phyloP scores from a whole-genome alignment of 2,888 invertebrate genomes.

The Drosophila monieri region DNA sequence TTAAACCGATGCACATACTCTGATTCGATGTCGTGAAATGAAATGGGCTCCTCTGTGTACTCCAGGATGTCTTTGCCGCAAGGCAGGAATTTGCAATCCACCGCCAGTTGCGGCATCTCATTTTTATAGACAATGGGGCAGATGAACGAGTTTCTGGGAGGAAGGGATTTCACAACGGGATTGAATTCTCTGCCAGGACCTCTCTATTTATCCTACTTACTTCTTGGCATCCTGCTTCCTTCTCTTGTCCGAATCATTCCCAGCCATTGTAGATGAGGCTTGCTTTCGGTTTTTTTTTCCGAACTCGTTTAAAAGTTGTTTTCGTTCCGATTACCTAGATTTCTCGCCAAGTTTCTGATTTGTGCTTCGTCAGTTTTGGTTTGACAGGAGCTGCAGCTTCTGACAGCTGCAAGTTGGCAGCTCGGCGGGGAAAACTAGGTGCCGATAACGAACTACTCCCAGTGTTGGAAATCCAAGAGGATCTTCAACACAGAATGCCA shows the following conservation, averaged over 20 bases:
- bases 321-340: slow-evolving; percentile 13
- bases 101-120: slow-evolving; percentile 39
- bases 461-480: slow-evolving; percentile 6
- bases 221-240: slow-evolving; percentile 1
- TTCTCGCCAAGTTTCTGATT: slow-evolving; percentile 27
- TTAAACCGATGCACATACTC: slow-evolving; percentile 22
- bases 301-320: background rate
- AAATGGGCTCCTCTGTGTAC: slow-evolving; percentile 36
- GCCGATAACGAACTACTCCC: background rate
- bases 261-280: slow-evolving; percentile 26
- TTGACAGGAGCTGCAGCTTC: slow-evolving; percentile 16
- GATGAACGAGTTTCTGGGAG: slow-evolving; percentile 37
- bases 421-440: background rate
- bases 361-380: slow-evolving; percentile 25
- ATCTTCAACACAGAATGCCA: no score
- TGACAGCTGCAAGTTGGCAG: slow-evolving; percentile 12
- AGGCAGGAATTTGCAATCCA: slow-evolving; percentile 51
- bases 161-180: background rate
- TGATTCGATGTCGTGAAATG: slow-evolving; percentile 35
- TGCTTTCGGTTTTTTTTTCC: background rate
- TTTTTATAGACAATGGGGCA: slow-evolving; percentile 31
- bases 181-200: background rate
- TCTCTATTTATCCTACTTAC: slow-evolving; percentile 26
- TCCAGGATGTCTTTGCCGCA: slow-evolving; percentile 43
- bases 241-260: slow-evolving; percentile 9